phyloP scores from a whole-genome alignment of 2,113 vertebrate species.

The Ailuropoda melanoleuca region DNA sequence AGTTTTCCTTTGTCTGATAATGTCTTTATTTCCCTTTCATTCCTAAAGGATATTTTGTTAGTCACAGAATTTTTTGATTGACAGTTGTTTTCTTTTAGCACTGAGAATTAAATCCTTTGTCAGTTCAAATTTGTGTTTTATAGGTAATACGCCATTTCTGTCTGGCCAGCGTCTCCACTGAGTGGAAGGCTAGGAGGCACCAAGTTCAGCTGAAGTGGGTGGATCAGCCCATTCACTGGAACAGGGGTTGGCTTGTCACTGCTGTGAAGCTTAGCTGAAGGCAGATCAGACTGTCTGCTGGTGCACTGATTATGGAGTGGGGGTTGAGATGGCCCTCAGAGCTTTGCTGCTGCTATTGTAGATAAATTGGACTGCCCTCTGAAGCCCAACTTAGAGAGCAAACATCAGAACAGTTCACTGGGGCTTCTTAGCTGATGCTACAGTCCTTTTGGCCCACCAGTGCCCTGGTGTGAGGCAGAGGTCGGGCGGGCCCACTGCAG shows the following conservation, averaged over 20 bases:
- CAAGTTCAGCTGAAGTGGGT: background rate
- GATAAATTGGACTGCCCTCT: background rate
- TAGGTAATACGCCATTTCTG: background rate
- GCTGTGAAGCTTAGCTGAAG: background rate
- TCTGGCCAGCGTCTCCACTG: background rate
- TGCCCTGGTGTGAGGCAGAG: background rate
- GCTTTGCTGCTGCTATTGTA: background rate
- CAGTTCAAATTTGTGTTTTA: background rate
- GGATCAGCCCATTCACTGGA: background rate
- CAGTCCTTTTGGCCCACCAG: background rate
- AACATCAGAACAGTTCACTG: background rate
- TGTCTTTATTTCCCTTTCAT: background rate
- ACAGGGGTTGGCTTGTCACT: background rate
- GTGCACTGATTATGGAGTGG: background rate
- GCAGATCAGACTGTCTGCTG: background rate
- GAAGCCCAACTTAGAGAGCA: background rate
- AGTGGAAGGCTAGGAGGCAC: background rate
- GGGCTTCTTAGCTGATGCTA: background rate
- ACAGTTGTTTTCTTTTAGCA: background rate
- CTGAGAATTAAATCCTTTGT: background rate
- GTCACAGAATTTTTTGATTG: background rate
- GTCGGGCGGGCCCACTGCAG: background rate
- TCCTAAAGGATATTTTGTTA: background rate
- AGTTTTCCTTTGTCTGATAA: background rate
- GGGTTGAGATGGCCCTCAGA: background rate